Base-by-base conservation (phyloP, 2,888 invertebrate species). In the Polydesmus complanatus region DNA sequence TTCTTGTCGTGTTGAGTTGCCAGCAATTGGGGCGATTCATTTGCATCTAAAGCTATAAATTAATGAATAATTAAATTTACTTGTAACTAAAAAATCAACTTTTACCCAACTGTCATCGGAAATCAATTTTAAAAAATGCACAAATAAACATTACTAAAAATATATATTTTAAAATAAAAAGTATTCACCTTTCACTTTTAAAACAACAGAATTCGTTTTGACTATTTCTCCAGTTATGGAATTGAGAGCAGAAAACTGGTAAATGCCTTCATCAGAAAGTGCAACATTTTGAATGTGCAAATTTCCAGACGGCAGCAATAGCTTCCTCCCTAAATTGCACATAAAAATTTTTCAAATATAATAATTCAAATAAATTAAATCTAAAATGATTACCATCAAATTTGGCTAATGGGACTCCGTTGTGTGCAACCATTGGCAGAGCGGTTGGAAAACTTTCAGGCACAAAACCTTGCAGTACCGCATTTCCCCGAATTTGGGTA, bases 191-290 rank as follows among this genome's bases (percentile, higher is more conserved):
- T 22, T 23, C 25, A 56, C 52, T 56, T 27, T 1, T 26, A 56
- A 11, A 19, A 52, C 51, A 25, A 37, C 14, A 51, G 26, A 27
- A n/a, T 21, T 27, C 14, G 61, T 50, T 14, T n/a, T 37, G 8
- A 61, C 57, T 18, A 3, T 23, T 37, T 57, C 19, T 3, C 52
- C 51, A 18, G 57, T 57, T 22, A 61, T 27, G 3, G 57, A 23
- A 58, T 61, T 56, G 27, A 37, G 27, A 22, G 61, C 61, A 25
- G 61, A 47, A 19, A 61, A 61, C 21, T 50, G 56, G 37, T 61
- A 61, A 27, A 18, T 19, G 19, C 61, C 61, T 8, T 37, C 57
- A 57, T 61, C 61, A 8, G 25, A 25, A 37, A 19, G 3, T 5
- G 26, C 25, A n/a, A 61, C 57, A 27, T 61, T 27, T 23, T 50